A percentile compares a stretch with the other conserved stretches of the same genome.
Conservation (phyloP, 1,140 invertebrate genomes). For the Bombus ignitus region DNA sequence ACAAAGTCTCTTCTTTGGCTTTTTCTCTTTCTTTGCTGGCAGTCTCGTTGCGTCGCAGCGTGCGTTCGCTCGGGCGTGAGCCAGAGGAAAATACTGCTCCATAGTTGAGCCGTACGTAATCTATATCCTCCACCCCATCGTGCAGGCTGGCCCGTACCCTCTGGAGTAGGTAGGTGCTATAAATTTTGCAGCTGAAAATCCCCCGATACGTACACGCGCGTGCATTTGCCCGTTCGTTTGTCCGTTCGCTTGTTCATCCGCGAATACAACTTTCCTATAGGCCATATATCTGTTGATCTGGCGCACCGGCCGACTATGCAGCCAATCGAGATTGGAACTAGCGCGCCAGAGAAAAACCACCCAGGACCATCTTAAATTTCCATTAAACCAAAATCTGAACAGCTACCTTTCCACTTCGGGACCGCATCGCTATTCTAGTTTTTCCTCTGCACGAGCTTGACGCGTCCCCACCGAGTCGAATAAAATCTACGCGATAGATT, state of each 20-base stretch:
- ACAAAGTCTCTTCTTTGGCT: constrained; percentile 58
- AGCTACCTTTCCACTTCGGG: background rate
- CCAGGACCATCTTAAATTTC: constrained; percentile 40
- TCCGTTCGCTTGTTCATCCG: constrained; percentile 31
- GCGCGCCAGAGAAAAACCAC: background rate
- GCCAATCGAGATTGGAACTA: background rate
- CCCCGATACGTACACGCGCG: constrained; percentile 57
- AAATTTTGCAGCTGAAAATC: constrained; percentile 70
- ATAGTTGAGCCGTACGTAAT: constrained; percentile 68
- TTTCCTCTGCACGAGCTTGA: no score
- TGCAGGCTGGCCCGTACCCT: constrained; percentile 51
- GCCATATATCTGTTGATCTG: constrained; percentile 27
- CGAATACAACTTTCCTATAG: constrained; percentile 17
- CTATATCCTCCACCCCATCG: constrained; percentile 60
- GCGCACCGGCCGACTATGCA: background rate
- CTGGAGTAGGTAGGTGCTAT: constrained; percentile 61
- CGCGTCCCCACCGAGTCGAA: background rate
- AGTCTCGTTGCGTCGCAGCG: constrained; percentile 24
- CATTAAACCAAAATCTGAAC: constrained; percentile 1
- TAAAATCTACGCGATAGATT: no score
- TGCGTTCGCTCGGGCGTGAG: constrained; percentile 51
- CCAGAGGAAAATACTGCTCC: constrained; percentile 57
- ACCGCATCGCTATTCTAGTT: background rate
- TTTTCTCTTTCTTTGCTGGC: constrained; percentile 10
- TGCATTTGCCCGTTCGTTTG: constrained; percentile 46